Evolutionary conservation across 2,113 vertebrate species (phyloP).

Genomic region (Thermophis baileyi): DNA sequence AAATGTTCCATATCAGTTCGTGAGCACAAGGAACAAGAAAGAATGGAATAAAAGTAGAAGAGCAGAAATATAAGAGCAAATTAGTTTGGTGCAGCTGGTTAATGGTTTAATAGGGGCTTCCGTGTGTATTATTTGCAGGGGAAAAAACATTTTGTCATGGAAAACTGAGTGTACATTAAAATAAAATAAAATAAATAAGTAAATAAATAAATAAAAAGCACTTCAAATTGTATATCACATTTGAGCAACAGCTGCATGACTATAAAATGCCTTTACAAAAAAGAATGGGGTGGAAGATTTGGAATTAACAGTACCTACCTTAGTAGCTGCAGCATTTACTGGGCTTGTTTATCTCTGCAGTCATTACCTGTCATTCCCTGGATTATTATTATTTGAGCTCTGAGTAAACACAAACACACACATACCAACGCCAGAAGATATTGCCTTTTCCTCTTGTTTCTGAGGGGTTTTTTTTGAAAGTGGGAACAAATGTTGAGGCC

Average conservation of each 20-base stretch:
- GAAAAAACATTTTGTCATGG: not conserved
- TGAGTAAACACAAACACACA: not conserved
- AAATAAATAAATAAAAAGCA: not conserved
- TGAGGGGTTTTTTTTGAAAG: not conserved
- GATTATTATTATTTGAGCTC: not conserved
- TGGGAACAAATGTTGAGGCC: not conserved
- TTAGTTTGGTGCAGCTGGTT: not conserved
- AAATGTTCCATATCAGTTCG: not conserved
- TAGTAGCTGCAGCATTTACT: not conserved
- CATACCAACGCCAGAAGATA: not conserved
- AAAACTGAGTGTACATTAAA: not conserved
- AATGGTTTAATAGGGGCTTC: not conserved
- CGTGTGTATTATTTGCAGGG: not conserved
- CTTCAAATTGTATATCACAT: not conserved
- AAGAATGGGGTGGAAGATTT: not conserved
- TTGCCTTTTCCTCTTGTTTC: not conserved
- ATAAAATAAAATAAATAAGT: too few species aligned
- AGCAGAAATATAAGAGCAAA: not conserved
- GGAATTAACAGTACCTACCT: not conserved
- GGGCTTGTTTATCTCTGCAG: not conserved
- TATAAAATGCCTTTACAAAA: not conserved
- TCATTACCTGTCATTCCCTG: not conserved
- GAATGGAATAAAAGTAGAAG: not conserved
- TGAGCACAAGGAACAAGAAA: not conserved
- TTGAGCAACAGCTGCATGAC: not conserved